These are phyloP conservation scores for Pterostichus niger DNA, from an alignment of 2,888 invertebrate genomes.

Conservation along the genomic window DNA sequence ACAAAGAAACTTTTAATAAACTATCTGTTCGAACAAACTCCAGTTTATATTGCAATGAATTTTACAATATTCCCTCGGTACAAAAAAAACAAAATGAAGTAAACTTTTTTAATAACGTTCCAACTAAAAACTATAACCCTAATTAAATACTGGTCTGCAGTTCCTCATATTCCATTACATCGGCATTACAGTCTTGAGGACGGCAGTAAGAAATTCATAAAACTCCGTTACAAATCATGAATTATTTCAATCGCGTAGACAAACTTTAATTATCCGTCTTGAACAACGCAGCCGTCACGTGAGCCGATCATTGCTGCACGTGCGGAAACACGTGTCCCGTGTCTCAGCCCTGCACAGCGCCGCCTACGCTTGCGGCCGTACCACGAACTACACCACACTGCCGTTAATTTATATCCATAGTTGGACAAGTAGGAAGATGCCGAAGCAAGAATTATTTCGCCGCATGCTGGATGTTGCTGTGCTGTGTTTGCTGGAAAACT, in stretches of 20 bases:
- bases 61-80: background rate
- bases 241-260: constrained; percentile 43
- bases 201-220: constrained; percentile 13
- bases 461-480: background rate
- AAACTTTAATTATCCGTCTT: constrained; percentile 53
- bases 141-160: constrained; percentile 46
- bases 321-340: constrained; percentile 28
- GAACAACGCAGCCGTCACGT: constrained; percentile 41
- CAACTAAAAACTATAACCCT: constrained; percentile 32
- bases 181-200: constrained; percentile 20
- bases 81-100: background rate
- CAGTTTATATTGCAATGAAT: background rate
- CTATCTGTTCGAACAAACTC: constrained; percentile 3
- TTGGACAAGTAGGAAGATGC: constrained; percentile 13
- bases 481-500: background rate
- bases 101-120: constrained; percentile 39
- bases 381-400: background rate
- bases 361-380: no score
- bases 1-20: background rate
- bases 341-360: no score
- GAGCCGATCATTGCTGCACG: constrained; percentile 41
- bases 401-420: constrained; percentile 41
- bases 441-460: constrained; percentile 40
- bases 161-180: constrained; percentile 34
- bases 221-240: constrained; percentile 48